Evolutionary conservation across 2,113 vertebrate genomes (phyloP).

Genomic region (Sarotherodon lohbergeri): DNA sequence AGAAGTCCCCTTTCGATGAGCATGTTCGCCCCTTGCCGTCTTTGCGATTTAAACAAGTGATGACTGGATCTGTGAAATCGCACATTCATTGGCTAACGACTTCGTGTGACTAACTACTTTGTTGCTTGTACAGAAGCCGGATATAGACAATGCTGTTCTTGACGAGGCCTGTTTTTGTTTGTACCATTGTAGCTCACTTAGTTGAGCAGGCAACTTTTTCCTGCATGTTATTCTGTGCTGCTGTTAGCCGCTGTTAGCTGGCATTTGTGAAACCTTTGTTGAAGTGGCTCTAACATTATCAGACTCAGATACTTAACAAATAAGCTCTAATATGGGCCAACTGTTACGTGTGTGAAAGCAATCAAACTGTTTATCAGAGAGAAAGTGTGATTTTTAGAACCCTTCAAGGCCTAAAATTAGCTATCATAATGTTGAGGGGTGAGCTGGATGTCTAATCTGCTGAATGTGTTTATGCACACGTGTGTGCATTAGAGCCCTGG

Average conservation of each 20-base stretch:
- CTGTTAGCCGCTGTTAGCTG: rapidly evolving
- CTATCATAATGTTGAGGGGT: neutral
- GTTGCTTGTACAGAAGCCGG: neutral
- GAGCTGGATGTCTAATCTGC: neutral
- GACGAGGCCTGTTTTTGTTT: neutral
- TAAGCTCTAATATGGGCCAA: rapidly evolving
- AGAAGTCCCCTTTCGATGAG: neutral
- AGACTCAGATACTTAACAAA: neutral
- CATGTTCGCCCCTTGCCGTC: rapidly evolving
- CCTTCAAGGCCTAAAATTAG: neutral
- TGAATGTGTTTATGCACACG: neutral
- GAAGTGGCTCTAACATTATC: neutral
- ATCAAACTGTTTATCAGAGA: neutral
- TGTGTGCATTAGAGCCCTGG: neutral
- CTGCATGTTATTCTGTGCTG: neutral
- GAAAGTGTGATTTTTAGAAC: neutral
- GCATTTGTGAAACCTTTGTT: rapidly evolving
- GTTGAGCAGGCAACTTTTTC: neutral
- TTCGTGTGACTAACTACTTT: neutral
- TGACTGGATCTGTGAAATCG: neutral
- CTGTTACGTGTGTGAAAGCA: neutral
- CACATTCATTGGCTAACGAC: neutral
- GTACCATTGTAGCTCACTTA: neutral
- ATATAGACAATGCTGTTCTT: neutral
- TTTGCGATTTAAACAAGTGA: rapidly evolving